phyloP scores from a whole-genome alignment of 35 echinoderm and acorn worm species.

The Chiridota heheva region DNA sequence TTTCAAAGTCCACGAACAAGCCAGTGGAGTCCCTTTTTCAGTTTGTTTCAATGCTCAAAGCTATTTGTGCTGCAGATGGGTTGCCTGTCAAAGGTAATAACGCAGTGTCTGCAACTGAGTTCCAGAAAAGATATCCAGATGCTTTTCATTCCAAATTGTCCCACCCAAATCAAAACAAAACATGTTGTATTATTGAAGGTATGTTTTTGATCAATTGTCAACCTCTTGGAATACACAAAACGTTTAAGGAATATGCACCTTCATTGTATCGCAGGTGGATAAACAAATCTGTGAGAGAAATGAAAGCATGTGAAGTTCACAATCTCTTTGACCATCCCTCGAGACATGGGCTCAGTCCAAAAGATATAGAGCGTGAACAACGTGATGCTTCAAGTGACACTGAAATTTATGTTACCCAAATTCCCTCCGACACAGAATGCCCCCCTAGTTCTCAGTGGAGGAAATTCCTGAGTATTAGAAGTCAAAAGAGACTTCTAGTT shows the following conservation, averaged over 20 bases:
- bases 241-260: slow-evolving; percentile 42
- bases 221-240: slow-evolving; percentile 10
- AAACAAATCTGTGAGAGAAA: neutral
- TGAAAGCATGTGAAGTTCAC: slow-evolving; percentile 25
- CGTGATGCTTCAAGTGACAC: neutral
- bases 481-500: slow-evolving; percentile 40
- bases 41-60: slow-evolving; percentile 21
- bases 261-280: slow-evolving; percentile 52
- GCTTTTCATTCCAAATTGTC: slow-evolving; percentile 5
- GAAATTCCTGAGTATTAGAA: slow-evolving; percentile 19
- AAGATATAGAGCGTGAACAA: slow-evolving; percentile 24
- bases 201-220: slow-evolving; percentile 42
- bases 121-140: neutral
- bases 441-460: slow-evolving; percentile 11
- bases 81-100: slow-evolving; percentile 27
- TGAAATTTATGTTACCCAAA: neutral
- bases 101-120: slow-evolving; percentile 11
- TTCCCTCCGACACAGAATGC: neutral
- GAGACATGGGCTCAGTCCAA: slow-evolving; percentile 43
- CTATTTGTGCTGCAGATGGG: slow-evolving; percentile 26
- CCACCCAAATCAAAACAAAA: neutral
- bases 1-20: slow-evolving; percentile 19
- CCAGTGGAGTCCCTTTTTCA: slow-evolving; percentile 22
- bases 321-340: slow-evolving; percentile 43
- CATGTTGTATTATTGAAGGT: slow-evolving; percentile 46